Conservation (phyloP, 2,113 vertebrate species). For the Platichthys flesus region DNA sequence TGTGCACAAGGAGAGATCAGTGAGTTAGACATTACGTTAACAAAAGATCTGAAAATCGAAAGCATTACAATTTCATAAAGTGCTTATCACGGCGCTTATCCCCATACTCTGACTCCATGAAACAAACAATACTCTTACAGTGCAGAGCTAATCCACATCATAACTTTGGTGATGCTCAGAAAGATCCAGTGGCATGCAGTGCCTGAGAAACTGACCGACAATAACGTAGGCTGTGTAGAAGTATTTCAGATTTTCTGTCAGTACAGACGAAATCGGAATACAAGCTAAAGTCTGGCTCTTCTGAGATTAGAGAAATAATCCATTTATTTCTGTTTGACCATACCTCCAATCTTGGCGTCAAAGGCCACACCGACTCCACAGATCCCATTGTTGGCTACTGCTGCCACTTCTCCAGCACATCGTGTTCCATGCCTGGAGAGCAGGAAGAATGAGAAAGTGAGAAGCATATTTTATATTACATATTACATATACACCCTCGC, state of each 20-base stretch:
- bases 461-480: constrained; percentile 27
- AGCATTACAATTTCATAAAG: background rate
- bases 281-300: constrained; percentile 1
- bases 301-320: constrained; percentile 37
- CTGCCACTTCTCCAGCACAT: constrained; percentile 96
- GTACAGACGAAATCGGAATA: constrained; percentile 25
- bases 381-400: constrained; percentile 93
- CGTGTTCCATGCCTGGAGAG: constrained; percentile 91
- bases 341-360: constrained; percentile 96
- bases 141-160: constrained; percentile 10
- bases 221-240: constrained; percentile 21
- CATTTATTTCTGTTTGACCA: constrained; percentile 9
- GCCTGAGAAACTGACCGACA: constrained; percentile 37
- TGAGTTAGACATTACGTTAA: background rate
- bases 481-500: too few relatives aligned
- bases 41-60: background rate
- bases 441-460: constrained; percentile 16
- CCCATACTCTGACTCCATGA: constrained; percentile 6
- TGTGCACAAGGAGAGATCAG: background rate
- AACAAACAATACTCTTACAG: constrained; percentile 37
- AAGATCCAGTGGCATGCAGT: constrained; percentile 38
- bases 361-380: constrained; percentile 96
- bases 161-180: constrained; percentile 25
- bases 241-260: constrained; percentile 35
- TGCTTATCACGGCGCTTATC: background rate